Conservation (phyloP, 2,888 invertebrate genomes). For the Hyalella azteca region DNA sequence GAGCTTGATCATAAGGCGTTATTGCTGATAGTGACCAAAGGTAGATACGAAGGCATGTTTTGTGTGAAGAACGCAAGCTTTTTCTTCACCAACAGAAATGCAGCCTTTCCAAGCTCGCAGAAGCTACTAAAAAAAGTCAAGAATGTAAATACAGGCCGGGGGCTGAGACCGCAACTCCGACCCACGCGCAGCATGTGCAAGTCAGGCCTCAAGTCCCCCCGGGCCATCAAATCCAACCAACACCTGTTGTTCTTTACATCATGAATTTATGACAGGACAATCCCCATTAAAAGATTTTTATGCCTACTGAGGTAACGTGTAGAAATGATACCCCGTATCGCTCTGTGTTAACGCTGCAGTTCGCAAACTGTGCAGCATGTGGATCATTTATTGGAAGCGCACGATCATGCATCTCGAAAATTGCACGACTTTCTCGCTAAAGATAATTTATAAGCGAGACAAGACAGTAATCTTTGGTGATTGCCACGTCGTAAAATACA, state of each 20-base stretch:
- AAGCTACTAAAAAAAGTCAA: slow-evolving; percentile 17
- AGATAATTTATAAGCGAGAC: slow-evolving; percentile 25
- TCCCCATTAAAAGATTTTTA: neutral
- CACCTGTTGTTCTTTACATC: neutral
- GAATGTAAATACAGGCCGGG: slow-evolving; percentile 18
- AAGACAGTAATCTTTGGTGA: slow-evolving; percentile 30
- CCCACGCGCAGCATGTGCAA: slow-evolving; percentile 14
- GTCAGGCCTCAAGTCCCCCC: neutral
- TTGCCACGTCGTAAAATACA: slow-evolving; percentile 29
- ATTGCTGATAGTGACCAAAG: too few species aligned
- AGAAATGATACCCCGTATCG: neutral
- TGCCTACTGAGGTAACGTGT: neutral
- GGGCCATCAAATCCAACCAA: neutral
- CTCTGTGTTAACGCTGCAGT: neutral
- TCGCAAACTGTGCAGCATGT: neutral
- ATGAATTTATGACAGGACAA: neutral
- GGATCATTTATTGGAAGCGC: neutral
- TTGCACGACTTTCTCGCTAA: neutral
- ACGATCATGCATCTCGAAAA: neutral
- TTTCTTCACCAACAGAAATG: neutral
- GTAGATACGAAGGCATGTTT: too few species aligned
- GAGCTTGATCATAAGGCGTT: too few species aligned
- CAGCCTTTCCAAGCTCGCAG: slow-evolving; percentile 7
- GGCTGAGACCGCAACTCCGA: slow-evolving; percentile 17
- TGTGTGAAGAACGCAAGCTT: too few species aligned